A percentile compares a stretch with the other conserved stretches of the same genome.
Evolutionary conservation across 2,888 invertebrate species (phyloP).

Genomic region (Hedya salicella): DNA sequence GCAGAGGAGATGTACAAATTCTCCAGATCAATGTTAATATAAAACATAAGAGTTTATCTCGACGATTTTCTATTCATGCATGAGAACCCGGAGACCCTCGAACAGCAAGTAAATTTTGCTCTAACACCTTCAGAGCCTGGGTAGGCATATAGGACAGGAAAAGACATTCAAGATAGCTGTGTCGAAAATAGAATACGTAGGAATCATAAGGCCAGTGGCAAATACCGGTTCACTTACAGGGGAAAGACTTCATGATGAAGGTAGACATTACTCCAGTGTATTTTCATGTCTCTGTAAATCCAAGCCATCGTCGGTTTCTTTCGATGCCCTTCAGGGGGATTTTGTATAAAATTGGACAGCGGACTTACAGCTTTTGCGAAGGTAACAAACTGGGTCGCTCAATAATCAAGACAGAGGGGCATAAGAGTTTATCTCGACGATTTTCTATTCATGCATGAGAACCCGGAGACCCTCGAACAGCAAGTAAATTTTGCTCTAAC

Average conservation of each 20-base stretch:
- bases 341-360: conserved; percentile 38
- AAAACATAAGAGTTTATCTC: conserved; percentile 42
- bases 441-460: conserved; percentile 39
- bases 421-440: conserved; percentile 45
- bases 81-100: conserved; percentile 9
- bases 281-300: conserved; percentile 41
- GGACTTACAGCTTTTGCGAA: conserved; percentile 41
- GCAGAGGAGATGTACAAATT: too few relatives aligned
- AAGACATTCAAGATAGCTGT: neutral
- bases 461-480: conserved; percentile 5
- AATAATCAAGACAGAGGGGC: conserved; percentile 30
- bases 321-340: conserved; percentile 4
- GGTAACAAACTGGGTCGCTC: conserved; percentile 44
- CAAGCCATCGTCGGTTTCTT: conserved; percentile 37
- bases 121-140: conserved; percentile 18
- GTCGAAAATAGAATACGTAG: neutral
- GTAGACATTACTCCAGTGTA: conserved; percentile 45
- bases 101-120: conserved; percentile 16
- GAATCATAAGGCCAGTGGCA: conserved; percentile 2
- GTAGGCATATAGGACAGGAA: conserved; percentile 17
- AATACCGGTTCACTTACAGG: conserved; percentile 1
- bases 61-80: conserved; percentile 45
- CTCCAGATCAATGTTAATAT: too few relatives aligned
- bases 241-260: conserved; percentile 39
- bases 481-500: conserved; percentile 16